These are phyloP conservation scores for Colistium nudipinnis DNA, from an alignment of 2,113 vertebrate genomes.

Conservation along the genomic window DNA sequence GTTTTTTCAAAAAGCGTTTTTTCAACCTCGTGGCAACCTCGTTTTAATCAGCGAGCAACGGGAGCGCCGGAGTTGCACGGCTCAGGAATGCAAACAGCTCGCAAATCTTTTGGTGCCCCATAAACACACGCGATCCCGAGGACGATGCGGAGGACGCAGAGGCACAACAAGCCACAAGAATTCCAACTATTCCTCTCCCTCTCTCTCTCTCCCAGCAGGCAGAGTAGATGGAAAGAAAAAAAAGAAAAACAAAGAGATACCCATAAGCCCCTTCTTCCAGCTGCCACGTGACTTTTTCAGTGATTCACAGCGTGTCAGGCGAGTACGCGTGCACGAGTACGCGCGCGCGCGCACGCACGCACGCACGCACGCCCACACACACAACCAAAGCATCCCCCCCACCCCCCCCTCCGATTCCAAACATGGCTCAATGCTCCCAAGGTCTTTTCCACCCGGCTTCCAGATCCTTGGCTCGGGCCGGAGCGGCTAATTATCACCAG, in stretches of 20 bases:
- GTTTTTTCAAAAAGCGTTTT: slow-evolving; percentile 28
- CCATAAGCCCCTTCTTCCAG: slow-evolving; percentile 52
- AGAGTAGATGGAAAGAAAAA: slow-evolving; percentile 51
- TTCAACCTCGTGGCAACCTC: not conserved
- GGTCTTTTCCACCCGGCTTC: slow-evolving; percentile 57
- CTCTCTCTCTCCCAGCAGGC: not conserved
- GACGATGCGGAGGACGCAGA: not conserved
- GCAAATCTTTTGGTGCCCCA: not conserved
- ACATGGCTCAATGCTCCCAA: slow-evolving; percentile 58
- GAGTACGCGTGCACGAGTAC: slow-evolving; percentile 23
- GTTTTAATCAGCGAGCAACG: too few relatives aligned
- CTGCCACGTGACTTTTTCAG: slow-evolving; percentile 60
- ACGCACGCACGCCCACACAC: too few relatives aligned
- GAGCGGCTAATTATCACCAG: slow-evolving; percentile 70
- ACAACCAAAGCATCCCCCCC: too few relatives aligned
- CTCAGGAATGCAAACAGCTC: not conserved
- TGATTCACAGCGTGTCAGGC: slow-evolving; percentile 64
- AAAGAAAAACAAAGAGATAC: slow-evolving; percentile 49
- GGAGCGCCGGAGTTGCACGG: slow-evolving; percentile 45
- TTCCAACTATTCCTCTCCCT: slow-evolving; percentile 51
- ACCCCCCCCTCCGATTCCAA: slow-evolving; percentile 27
- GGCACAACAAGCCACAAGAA: slow-evolving; percentile 55
- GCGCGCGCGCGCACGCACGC: too few relatives aligned
- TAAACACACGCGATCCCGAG: not conserved
- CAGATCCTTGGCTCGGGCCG: slow-evolving; percentile 52